A percentile compares a stretch with the other conserved stretches of the same genome.
These are phyloP conservation scores for Trachurus trachurus DNA, from an alignment of 2,797 vertebrate species.

Conservation along the genomic window DNA sequence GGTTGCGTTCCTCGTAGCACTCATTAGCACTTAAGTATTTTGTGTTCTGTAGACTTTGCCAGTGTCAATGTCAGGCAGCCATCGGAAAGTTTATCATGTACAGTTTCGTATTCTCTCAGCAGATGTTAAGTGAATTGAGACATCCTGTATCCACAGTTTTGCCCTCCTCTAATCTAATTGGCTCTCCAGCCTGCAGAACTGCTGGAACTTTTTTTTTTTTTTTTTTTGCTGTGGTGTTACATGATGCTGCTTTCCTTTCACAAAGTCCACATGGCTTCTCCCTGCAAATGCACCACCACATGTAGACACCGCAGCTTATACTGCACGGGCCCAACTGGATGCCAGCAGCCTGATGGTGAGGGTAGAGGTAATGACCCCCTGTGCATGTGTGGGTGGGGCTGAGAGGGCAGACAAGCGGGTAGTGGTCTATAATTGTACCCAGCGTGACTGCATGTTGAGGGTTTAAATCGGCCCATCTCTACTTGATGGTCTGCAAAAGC, in stretches of 20 bases:
- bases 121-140: conserved; percentile 70
- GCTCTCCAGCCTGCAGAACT: conserved; percentile 46
- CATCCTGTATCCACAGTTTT: conserved; percentile 56
- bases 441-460: conserved; percentile 62
- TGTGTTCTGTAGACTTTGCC: conserved; percentile 4
- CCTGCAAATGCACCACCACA: conserved; percentile 49
- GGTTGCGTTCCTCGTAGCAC: conserved; percentile 9
- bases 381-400: conserved; percentile 67
- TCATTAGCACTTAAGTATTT: conserved; percentile 38
- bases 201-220: conserved; percentile 34
- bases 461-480: conserved; percentile 54
- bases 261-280: conserved; percentile 60
- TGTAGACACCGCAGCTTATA: conserved; percentile 53
- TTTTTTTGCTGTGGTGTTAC: conserved; percentile 47
- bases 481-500: conserved; percentile 69
- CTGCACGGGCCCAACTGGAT: conserved; percentile 60
- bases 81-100: conserved; percentile 27
- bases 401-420: conserved; percentile 63
- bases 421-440: conserved; percentile 79
- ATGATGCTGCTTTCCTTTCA: conserved; percentile 41
- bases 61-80: conserved; percentile 23
- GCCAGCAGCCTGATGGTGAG: conserved; percentile 67
- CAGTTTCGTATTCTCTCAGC: conserved; percentile 48
- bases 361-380: conserved; percentile 71
- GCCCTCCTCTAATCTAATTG: conserved; percentile 64